Conservation (phyloP, 2,888 invertebrate species). For the Colostygia pectinataria region DNA sequence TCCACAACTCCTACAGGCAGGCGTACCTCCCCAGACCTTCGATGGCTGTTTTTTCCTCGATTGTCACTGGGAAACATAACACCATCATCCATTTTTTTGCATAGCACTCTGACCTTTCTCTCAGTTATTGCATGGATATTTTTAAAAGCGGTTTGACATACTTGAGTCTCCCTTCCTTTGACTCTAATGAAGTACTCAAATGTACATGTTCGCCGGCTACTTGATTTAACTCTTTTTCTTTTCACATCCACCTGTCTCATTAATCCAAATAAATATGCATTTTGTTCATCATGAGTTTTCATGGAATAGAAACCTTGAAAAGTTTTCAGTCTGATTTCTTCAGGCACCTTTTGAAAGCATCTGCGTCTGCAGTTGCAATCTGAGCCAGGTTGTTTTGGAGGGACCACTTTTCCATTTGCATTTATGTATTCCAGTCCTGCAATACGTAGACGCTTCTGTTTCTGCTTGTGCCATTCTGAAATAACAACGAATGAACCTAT, state of each 20-base stretch:
- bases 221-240: constrained; percentile 79
- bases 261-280: constrained; percentile 82
- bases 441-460: constrained; percentile 80
- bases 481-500: neutral
- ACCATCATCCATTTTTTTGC: constrained; percentile 83
- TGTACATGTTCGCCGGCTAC: constrained; percentile 80
- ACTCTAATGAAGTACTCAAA: constrained; percentile 83
- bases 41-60: constrained; percentile 79
- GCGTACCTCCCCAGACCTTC: constrained; percentile 77
- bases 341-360: constrained; percentile 79
- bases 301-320: constrained; percentile 82
- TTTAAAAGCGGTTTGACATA: constrained; percentile 83
- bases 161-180: constrained; percentile 80
- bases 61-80: constrained; percentile 83
- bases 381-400: constrained; percentile 79
- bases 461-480: constrained; percentile 84
- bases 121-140: constrained; percentile 83
- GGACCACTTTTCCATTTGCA: constrained; percentile 81
- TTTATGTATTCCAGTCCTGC: constrained; percentile 82
- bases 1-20: constrained; percentile 74
- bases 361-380: constrained; percentile 80
- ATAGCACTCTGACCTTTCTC: constrained; percentile 80
- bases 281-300: constrained; percentile 83
- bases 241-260: constrained; percentile 83
- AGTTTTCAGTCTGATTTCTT: constrained; percentile 75